Evolutionary conservation across 2,888 invertebrate genomes (phyloP), one percentile per base, ranked within the genome.

Genomic region (Pyrochroa serraticornis): DNA sequence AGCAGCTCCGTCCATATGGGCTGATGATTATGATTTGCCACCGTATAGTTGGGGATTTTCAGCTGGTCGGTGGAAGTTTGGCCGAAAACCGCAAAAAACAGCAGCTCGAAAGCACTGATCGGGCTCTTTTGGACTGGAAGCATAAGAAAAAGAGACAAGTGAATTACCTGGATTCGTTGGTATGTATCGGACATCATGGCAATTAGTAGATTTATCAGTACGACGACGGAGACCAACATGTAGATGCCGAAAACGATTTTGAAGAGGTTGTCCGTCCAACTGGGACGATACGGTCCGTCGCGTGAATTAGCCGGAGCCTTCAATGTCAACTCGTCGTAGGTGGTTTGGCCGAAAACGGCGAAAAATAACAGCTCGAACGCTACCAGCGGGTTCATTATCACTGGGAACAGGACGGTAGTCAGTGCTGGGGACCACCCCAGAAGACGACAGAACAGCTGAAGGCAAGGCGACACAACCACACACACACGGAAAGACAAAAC

Each of bases 121-220:
- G 95, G 95, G 82, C 90, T 91, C 89, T 94, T 91, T 80, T 88
- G 88, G 81, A 95, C 94, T 95, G 91, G 79, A 87, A 86, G 83
- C 83, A 85, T 81, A 82, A 79, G 78, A 67, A 57, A 67, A 65
- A 67, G 41, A 64, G 62, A 60, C 22, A 56, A 54, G 81, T 80
- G 85, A n/a, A 82, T 87, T 89, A 97, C 97, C 89, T 99, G 94
- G 77, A 97, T 97, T 78, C 97, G 89, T 82, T 98, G 97, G 83
- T 99, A 98, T 75, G 98, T 98, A 87, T 98, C 97, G 82, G 97
- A 97, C 97, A 98, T 97, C 97, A 98, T 97, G 84, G 98, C 98
- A 88, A 98, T 98, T 80, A 98, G 91, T 80, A 98, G 90, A 84
- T 98, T 97, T 83, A 97, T 95, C 77, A 98, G 89, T 79, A 98